Percentiles rank a stretch among this genome's conserved stretches.
phyloP scores from a whole-genome alignment of 2,888 invertebrate species.

The Stenurella melanura region DNA sequence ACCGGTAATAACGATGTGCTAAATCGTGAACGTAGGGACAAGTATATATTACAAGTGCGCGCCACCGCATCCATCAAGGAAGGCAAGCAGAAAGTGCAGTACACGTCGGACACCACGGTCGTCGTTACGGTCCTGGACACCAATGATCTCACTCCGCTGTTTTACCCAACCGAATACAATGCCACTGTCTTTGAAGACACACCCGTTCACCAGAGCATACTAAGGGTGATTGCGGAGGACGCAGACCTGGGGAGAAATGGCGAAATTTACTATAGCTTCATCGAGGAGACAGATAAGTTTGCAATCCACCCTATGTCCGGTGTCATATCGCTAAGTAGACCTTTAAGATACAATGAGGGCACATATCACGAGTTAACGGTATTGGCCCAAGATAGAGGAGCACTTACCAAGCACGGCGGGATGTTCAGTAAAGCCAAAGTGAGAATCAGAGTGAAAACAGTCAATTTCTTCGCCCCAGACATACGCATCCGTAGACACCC shows the following conservation, averaged over 20 bases:
- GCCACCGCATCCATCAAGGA: constrained; percentile 80
- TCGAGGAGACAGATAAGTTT: constrained; percentile 87
- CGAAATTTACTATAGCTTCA: constrained; percentile 96
- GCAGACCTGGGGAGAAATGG: constrained; percentile 97
- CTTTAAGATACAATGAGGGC: constrained; percentile 82
- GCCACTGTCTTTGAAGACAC: constrained; percentile 92
- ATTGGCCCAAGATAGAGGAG: constrained; percentile 90
- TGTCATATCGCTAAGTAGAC: constrained; percentile 87
- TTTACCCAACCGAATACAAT: constrained; percentile 92
- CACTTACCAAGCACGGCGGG: constrained; percentile 75
- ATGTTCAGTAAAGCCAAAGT: constrained; percentile 85
- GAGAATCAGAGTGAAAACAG: constrained; percentile 85
- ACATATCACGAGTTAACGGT: constrained; percentile 85
- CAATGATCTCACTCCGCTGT: constrained; percentile 95
- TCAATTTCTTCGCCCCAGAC: constrained; percentile 91
- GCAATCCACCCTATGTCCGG: constrained; percentile 96
- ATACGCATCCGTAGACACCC: constrained; percentile 87
- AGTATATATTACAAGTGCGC: constrained; percentile 86
- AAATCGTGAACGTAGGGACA: constrained; percentile 93
- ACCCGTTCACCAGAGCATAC: constrained; percentile 87
- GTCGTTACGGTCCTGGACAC: constrained; percentile 86
- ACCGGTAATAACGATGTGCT: constrained; percentile 91
- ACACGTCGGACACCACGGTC: constrained; percentile 85
- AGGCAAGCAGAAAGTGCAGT: constrained; percentile 76
- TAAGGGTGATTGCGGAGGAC: constrained; percentile 91